These are phyloP conservation scores for Mimumesa dahlbomi DNA, from an alignment of 2,888 invertebrate genomes.

Conservation along the genomic window DNA sequence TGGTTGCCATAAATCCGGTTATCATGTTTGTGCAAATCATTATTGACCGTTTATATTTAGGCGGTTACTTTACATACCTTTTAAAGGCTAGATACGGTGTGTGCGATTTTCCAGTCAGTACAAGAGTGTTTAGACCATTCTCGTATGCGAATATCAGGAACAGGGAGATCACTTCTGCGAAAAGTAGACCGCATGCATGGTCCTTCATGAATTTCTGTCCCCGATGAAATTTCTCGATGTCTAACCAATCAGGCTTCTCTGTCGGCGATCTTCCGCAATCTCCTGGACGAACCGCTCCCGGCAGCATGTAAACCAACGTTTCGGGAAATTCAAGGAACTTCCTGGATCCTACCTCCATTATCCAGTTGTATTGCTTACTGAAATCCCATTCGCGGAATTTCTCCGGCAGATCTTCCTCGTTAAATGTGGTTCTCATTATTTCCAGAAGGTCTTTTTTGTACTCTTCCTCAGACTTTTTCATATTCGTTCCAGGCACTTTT, in stretches of 20 bases:
- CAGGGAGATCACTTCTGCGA: slow-evolving; percentile 78
- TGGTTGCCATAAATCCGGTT: background rate
- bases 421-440: background rate
- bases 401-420: background rate
- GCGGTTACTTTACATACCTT: too few species aligned
- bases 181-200: slow-evolving; percentile 74
- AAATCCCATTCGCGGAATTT: background rate
- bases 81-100: slow-evolving; percentile 80
- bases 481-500: background rate
- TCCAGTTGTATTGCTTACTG: background rate
- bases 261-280: slow-evolving; percentile 64
- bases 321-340: background rate
- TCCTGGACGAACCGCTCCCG: slow-evolving; percentile 40
- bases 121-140: slow-evolving; percentile 79
- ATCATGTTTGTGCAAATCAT: too few species aligned
- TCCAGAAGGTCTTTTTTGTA: background rate
- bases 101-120: slow-evolving; percentile 80
- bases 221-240: slow-evolving; percentile 78
- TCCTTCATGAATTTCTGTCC: slow-evolving; percentile 80
- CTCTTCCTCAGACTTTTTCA: background rate
- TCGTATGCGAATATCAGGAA: slow-evolving; percentile 78
- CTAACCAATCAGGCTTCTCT: slow-evolving; percentile 78
- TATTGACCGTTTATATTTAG: too few species aligned
- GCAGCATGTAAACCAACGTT: slow-evolving; percentile 1
- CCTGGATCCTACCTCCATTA: background rate